phyloP scores from a whole-genome alignment of 1,140 invertebrate species.

The Acromyrmex echinatior region DNA sequence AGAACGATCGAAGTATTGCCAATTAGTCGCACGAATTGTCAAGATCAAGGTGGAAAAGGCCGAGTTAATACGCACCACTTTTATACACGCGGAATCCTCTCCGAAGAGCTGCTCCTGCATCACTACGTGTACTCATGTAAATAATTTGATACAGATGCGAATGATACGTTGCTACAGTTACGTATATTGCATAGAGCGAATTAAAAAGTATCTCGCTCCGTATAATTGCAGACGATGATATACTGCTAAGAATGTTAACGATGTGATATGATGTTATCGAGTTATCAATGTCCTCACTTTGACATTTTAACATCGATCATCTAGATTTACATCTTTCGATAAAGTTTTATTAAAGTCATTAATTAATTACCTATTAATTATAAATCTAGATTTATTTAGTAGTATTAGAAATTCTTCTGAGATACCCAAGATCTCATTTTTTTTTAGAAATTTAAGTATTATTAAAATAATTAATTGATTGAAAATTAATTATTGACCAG shows the following conservation, averaged over 20 bases:
- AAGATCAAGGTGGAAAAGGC: not conserved
- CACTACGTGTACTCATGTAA: not conserved
- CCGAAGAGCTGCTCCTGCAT: not conserved
- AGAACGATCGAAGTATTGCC: slow-evolving; percentile 61
- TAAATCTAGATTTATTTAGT: not conserved
- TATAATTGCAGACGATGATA: slow-evolving; percentile 19
- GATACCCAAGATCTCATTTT: too few species aligned
- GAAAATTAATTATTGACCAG: not conserved
- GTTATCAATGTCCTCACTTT: not conserved
- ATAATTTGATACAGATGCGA: slow-evolving; percentile 31
- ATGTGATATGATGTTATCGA: not conserved
- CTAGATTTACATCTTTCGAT: not conserved
- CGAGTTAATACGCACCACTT: slow-evolving; percentile 1
- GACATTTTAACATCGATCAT: not conserved
- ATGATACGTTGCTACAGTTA: not conserved
- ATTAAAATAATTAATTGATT: too few species aligned
- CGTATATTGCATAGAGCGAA: not conserved
- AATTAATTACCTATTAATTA: slow-evolving; percentile 13
- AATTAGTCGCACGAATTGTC: slow-evolving; percentile 55
- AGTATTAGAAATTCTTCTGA: too few species aligned
- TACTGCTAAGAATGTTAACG: slow-evolving; percentile 38
- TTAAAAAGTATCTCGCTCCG: slow-evolving; percentile 35
- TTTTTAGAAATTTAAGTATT: not conserved
- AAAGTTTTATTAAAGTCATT: not conserved
- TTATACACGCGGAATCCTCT: not conserved